Conservation (phyloP, 2,113 vertebrate genomes). For the Sprattus sprattus region DNA sequence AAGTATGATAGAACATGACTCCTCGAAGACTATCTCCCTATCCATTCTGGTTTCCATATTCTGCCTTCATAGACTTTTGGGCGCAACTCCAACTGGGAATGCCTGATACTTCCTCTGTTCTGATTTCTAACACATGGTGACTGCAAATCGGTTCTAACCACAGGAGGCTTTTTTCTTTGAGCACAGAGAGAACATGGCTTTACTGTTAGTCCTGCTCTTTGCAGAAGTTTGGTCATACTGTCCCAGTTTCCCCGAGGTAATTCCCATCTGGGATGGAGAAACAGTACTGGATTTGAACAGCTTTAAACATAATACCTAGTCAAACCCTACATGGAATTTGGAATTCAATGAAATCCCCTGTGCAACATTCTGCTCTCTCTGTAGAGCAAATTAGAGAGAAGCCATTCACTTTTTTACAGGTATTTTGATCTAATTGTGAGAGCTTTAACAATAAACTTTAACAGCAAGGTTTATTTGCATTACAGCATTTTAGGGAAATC, state of each 20-base stretch:
- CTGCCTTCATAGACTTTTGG: background rate
- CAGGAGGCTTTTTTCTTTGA: background rate
- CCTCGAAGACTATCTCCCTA: background rate
- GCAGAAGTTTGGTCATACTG: background rate
- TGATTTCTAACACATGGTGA: background rate
- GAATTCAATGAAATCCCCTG: background rate
- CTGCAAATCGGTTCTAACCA: background rate
- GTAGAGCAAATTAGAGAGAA: background rate
- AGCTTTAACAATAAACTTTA: background rate
- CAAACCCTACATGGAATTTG: background rate
- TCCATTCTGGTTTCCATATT: background rate
- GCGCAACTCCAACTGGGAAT: background rate
- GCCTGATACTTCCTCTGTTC: background rate
- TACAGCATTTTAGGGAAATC: too few relatives aligned
- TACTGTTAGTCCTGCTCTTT: background rate
- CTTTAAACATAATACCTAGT: background rate
- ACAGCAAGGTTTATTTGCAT: background rate
- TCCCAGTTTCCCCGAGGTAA: background rate
- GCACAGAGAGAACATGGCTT: background rate
- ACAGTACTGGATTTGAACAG: background rate
- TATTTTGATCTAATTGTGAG: background rate
- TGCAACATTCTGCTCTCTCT: background rate
- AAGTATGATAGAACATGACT: background rate
- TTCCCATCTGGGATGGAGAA: background rate
- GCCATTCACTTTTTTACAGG: background rate